These are phyloP conservation scores for Crossocerus cetratus DNA, from an alignment of 2,888 invertebrate species.

Conservation along the genomic window DNA sequence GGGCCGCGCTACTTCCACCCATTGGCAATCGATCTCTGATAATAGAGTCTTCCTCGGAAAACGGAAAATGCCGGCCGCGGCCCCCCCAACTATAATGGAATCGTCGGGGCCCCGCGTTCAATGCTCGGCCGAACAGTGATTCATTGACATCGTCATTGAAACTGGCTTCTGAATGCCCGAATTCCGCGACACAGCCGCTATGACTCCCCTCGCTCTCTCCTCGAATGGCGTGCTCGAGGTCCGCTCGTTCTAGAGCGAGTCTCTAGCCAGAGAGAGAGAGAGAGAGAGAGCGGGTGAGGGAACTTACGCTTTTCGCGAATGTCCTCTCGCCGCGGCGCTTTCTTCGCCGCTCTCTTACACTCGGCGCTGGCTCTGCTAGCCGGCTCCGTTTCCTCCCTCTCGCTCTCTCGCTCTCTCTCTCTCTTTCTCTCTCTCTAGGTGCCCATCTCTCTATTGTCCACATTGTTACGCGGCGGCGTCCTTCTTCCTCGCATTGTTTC, in stretches of 20 bases:
- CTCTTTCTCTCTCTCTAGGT: slow-evolving; percentile 51
- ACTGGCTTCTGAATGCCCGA: not conserved
- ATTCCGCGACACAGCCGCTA: slow-evolving; percentile 4
- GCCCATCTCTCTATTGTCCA: slow-evolving; percentile 72
- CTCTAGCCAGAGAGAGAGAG: not conserved
- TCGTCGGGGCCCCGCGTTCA: no score
- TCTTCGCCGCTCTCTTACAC: slow-evolving; percentile 9
- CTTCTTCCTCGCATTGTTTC: slow-evolving; percentile 71
- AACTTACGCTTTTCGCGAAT: slow-evolving; percentile 36
- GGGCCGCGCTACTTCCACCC: not conserved
- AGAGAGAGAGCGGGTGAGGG: not conserved
- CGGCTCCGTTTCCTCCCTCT: slow-evolving; percentile 5
- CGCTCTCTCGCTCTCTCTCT: not conserved
- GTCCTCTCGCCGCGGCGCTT: slow-evolving; percentile 4
- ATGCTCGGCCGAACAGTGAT: not conserved
- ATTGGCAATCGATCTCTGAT: not conserved
- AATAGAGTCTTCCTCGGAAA: not conserved
- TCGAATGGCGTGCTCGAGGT: slow-evolving; percentile 12
- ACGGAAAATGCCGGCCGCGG: not conserved
- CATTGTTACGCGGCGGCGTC: slow-evolving; percentile 68
- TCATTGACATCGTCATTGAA: slow-evolving; percentile 25
- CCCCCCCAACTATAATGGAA: no score
- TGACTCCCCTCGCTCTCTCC: slow-evolving; percentile 41
- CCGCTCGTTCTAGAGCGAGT: slow-evolving; percentile 3
- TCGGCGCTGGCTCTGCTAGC: not conserved